phyloP scores from a whole-genome alignment of 2,888 invertebrate species.

The Watsonalla cultraria region DNA sequence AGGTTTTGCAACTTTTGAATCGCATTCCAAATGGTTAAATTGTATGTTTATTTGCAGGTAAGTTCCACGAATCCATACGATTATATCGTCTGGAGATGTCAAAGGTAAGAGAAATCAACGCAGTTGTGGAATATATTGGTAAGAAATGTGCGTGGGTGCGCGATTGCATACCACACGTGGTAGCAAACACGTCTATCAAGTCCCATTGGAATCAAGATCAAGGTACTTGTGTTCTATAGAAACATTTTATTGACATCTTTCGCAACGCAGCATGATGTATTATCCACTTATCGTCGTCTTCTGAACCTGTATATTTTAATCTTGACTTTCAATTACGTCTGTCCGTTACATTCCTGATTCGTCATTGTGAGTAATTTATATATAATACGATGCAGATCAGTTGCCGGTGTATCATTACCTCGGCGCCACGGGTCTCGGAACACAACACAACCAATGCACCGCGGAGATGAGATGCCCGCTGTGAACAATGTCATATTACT shows the following conservation, averaged over 20 bases:
- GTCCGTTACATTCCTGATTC: slow-evolving; percentile 14
- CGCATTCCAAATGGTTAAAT: neutral
- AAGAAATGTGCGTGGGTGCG: slow-evolving; percentile 44
- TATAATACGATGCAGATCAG: slow-evolving; percentile 12
- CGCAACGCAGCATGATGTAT: neutral
- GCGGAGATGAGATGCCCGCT: slow-evolving; percentile 48
- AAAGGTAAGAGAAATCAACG: slow-evolving; percentile 28
- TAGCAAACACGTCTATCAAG: slow-evolving; percentile 3
- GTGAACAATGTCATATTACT: slow-evolving; percentile 58
- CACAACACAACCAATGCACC: slow-evolving; percentile 50
- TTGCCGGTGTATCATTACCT: slow-evolving; percentile 24
- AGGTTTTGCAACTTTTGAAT: too few species aligned
- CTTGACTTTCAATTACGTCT: slow-evolving; percentile 3
- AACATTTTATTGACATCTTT: neutral
- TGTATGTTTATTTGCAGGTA: slow-evolving; percentile 38
- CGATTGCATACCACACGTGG: slow-evolving; percentile 1
- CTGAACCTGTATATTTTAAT: neutral
- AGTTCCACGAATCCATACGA: slow-evolving; percentile 15
- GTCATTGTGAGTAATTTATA: slow-evolving; percentile 22
- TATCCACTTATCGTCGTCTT: neutral
- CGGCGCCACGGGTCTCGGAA: slow-evolving; percentile 34
- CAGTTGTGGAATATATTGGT: slow-evolving; percentile 14
- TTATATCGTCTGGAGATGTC: slow-evolving; percentile 22
- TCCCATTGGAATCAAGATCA: slow-evolving; percentile 1
- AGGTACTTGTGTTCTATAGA: neutral